phyloP scores from a whole-genome alignment of 2,888 invertebrate genomes.

The Megamerina dolium region DNA sequence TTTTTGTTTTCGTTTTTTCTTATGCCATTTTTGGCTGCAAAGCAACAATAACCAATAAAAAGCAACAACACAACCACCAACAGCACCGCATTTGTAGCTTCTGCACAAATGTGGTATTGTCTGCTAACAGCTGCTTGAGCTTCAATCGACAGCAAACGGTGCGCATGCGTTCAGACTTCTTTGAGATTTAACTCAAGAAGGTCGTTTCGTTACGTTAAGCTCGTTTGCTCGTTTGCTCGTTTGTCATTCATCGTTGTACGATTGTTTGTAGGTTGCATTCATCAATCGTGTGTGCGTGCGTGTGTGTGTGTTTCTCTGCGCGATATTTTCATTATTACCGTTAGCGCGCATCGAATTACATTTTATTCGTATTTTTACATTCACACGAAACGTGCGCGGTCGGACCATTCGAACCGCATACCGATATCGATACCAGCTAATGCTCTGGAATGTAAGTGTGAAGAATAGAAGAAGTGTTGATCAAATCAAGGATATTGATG shows the following conservation, averaged over 20 bases:
- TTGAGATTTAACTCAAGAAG: conserved; percentile 50
- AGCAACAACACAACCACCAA: no score
- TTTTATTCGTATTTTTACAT: conserved; percentile 16
- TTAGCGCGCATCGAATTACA: conserved; percentile 4
- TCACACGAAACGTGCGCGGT: conserved; percentile 16
- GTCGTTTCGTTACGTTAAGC: conserved; percentile 38
- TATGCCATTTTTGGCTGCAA: no score
- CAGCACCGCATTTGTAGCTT: no score
- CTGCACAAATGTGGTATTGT: no score
- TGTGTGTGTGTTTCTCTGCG: not conserved
- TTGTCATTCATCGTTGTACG: not conserved
- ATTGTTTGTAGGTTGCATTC: not conserved
- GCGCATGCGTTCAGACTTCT: conserved; percentile 48
- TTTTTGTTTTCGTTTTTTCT: no score
- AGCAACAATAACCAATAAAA: no score
- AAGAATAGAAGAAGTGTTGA: no score
- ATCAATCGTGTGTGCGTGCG: no score
- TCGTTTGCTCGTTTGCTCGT: not conserved
- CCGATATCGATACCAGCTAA: no score
- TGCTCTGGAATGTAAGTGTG: no score
- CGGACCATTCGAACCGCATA: no score
- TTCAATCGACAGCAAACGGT: conserved; percentile 22
- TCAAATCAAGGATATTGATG: no score
- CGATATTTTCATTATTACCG: not conserved
- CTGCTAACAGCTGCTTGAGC: conserved; percentile 16